Percentiles rank a stretch among this genome's conserved stretches.
Evolutionary conservation across 2,797 vertebrate genomes (phyloP).

Genomic region (Rhyacichthys aspro): DNA sequence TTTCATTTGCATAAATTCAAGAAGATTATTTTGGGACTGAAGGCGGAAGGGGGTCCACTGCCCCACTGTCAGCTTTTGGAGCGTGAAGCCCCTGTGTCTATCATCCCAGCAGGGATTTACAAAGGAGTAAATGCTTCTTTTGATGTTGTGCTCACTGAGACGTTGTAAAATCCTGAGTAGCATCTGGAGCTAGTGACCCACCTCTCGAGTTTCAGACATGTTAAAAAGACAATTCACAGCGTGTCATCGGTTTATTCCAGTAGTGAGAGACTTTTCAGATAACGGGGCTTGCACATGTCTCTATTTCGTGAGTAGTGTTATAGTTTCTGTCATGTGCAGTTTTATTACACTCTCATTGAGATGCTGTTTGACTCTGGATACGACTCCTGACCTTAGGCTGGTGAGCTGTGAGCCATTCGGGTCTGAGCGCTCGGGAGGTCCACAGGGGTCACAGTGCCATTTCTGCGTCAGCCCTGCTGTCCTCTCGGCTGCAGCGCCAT

Average conservation of each 20-base stretch:
- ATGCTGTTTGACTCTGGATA: slow-evolving; percentile 28
- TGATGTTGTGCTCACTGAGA: slow-evolving; percentile 39
- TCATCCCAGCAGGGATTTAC: slow-evolving; percentile 22
- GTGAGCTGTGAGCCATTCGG: slow-evolving; percentile 55
- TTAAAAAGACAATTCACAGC: slow-evolving; percentile 40
- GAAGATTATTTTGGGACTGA: background rate
- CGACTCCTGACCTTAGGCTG: slow-evolving; percentile 53
- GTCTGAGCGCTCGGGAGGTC: slow-evolving; percentile 55
- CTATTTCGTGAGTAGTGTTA: slow-evolving; percentile 42
- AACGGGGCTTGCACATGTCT: slow-evolving; percentile 34
- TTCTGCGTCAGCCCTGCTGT: slow-evolving; percentile 62
- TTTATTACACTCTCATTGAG: slow-evolving; percentile 35
- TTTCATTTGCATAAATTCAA: background rate
- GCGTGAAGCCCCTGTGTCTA: slow-evolving; percentile 27
- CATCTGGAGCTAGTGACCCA: slow-evolving; percentile 23
- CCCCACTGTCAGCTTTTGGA: slow-evolving; percentile 22
- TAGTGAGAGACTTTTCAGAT: slow-evolving; percentile 58
- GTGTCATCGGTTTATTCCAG: slow-evolving; percentile 49
- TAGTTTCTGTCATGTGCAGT: slow-evolving; percentile 36
- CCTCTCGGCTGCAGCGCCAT: slow-evolving; percentile 55
- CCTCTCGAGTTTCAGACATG: slow-evolving; percentile 32
- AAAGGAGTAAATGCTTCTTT: slow-evolving; percentile 26
- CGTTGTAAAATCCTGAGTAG: slow-evolving; percentile 21
- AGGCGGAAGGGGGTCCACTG: slow-evolving; percentile 20
- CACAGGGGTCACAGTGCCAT: slow-evolving; percentile 52